Base-by-base conservation (phyloP, 2,888 invertebrate genomes). In the Apotomis capreana region DNA sequence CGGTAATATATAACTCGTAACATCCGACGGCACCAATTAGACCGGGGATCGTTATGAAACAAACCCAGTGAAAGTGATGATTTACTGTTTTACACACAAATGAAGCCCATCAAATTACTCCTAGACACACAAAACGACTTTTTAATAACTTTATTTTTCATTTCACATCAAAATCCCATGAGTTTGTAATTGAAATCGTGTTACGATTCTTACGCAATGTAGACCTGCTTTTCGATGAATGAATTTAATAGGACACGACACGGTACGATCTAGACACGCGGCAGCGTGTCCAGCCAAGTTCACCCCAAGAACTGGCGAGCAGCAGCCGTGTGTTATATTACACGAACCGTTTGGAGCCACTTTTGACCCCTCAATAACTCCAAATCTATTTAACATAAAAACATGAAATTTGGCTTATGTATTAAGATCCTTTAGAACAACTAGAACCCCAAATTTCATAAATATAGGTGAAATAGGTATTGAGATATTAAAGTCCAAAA, bases 21-120 rank as follows among this genome's bases (percentile, higher is more conserved):
- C 78, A 80, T 80, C 80, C 79, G 81, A 80, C 80, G 73, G 74
- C 75, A 74, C 76, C 80, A 83, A 83, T 84, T 83, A 83, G 74
- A 76, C 73, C 76, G 78, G 76, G 74, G 78, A 77, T 80, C 74
- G 81, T 85, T 83, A 83, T 79, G 83, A 84, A 84, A 83, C 84
- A 76, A 77, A 78, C 74, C 77, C 73, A 79, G 85, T 81, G 88
- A 88, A 88, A 88, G 88, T 83, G 75, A 79, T 84, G 85, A 85
- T 85, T 82, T 87, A 85, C 84, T 78, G 80, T 76, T 75, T 75
- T 70, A 81, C 81, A 79, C 74, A 74, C 78, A 70, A 74, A 74
- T 78, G 70, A 63, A 76, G 61, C 76, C 76, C 78, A n/a, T n/a
- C n/a, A 80, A 80, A 83, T 83, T 82, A 80, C 79, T 75, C 75